phyloP scores from a whole-genome alignment of 64 coral and sea anemone genomes.

The Catalaphyllia jardinei region DNA sequence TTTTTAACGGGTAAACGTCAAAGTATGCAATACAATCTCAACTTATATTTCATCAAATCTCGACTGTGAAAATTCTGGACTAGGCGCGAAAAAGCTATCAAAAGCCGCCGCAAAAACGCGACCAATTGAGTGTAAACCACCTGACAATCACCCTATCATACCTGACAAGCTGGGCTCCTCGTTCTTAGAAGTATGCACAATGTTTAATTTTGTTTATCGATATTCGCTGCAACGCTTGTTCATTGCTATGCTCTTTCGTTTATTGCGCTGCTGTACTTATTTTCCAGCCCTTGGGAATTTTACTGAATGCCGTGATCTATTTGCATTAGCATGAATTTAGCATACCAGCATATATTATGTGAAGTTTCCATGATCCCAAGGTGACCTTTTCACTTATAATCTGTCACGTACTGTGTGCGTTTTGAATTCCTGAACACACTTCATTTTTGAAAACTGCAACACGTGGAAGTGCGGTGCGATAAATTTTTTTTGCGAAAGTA shows the following conservation, averaged over 20 bases:
- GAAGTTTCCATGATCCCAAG: background rate
- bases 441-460: no score
- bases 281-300: background rate
- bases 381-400: background rate
- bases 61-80: background rate
- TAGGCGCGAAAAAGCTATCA: background rate
- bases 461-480: no score
- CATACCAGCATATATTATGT: no score
- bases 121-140: background rate
- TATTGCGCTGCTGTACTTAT: background rate
- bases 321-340: background rate
- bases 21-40: background rate
- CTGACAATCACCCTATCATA: background rate
- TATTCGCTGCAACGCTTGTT: background rate
- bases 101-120: background rate
- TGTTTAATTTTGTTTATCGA: background rate
- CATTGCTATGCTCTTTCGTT: background rate
- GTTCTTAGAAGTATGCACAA: background rate
- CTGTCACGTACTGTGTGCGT: background rate
- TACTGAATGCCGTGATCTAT: background rate
- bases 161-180: background rate
- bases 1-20: slow-evolving; percentile 24
- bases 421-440: no score
- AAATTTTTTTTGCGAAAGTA: no score
- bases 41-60: background rate